Conservation (phyloP, 2,888 invertebrate genomes). For the Diaperis boleti region DNA sequence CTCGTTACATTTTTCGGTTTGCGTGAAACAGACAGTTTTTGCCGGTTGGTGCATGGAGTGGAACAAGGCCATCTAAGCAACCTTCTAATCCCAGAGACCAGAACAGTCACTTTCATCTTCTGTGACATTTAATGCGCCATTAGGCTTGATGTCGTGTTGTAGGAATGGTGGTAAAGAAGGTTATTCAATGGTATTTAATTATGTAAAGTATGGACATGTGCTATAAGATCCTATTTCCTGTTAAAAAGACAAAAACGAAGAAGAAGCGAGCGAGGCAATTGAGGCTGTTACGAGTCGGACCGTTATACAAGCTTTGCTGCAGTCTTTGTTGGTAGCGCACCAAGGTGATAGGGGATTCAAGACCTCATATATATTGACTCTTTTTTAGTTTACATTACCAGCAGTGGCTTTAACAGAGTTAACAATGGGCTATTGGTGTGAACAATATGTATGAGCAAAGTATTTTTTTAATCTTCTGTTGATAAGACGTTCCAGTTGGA, state of each 20-base stretch:
- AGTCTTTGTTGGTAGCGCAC: neutral
- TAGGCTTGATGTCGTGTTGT: slow-evolving; percentile 30
- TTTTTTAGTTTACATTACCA: no score
- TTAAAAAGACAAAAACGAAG: neutral
- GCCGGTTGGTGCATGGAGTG: neutral
- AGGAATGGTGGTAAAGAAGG: slow-evolving; percentile 20
- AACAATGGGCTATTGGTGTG: no score
- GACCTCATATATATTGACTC: no score
- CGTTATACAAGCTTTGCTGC: neutral
- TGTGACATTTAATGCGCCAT: slow-evolving; percentile 38
- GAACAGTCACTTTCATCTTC: slow-evolving; percentile 40
- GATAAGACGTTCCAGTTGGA: no score
- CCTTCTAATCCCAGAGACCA: slow-evolving; percentile 25
- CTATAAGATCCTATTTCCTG: neutral
- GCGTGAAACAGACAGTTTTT: slow-evolving; percentile 13
- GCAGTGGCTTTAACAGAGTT: no score
- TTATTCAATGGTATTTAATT: slow-evolving; percentile 25
- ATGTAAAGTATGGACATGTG: slow-evolving; percentile 16
- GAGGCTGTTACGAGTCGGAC: neutral
- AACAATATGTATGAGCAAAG: no score
- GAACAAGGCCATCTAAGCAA: slow-evolving; percentile 21
- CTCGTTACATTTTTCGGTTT: slow-evolving; percentile 14
- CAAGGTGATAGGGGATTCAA: neutral
- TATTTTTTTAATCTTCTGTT: no score
- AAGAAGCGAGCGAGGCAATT: neutral